Evolutionary conservation across 2,888 invertebrate genomes (phyloP).

Genomic region (Ennomos fuscantarius): DNA sequence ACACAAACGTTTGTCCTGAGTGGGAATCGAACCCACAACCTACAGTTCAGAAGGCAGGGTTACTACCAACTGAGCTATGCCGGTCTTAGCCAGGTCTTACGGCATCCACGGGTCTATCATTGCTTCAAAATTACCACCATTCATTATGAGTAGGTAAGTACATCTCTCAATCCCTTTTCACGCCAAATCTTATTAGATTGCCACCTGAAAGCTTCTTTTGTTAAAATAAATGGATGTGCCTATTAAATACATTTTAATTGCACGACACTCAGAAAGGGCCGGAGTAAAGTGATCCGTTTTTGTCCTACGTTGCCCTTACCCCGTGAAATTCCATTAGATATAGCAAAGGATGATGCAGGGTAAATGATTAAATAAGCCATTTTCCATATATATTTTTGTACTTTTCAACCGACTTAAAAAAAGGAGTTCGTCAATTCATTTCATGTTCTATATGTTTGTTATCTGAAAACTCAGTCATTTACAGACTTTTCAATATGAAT

Average conservation of each 20-base stretch:
- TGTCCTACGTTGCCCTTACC: conserved; percentile 16
- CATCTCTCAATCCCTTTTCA: background rate
- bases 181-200: conserved; percentile 33
- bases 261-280: conserved; percentile 13
- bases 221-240: conserved; percentile 30
- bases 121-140: no score
- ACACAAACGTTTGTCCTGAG: no score
- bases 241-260: conserved; percentile 34
- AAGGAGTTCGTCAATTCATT: background rate
- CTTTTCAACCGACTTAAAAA: background rate
- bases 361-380: conserved; percentile 17
- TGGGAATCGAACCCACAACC: no score
- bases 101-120: no score
- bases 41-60: no score
- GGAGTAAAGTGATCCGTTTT: conserved; percentile 16
- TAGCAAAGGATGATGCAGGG: conserved; percentile 13
- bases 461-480: no score
- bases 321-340: conserved; percentile 17
- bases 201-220: conserved; percentile 28
- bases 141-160: no score
- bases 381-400: conserved; percentile 6
- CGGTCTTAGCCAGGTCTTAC: no score
- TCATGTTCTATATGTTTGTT: background rate
- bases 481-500: no score
- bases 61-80: no score